Conservation (phyloP, 2,888 invertebrate genomes). For the Acanthosoma haemorrhoidale region DNA sequence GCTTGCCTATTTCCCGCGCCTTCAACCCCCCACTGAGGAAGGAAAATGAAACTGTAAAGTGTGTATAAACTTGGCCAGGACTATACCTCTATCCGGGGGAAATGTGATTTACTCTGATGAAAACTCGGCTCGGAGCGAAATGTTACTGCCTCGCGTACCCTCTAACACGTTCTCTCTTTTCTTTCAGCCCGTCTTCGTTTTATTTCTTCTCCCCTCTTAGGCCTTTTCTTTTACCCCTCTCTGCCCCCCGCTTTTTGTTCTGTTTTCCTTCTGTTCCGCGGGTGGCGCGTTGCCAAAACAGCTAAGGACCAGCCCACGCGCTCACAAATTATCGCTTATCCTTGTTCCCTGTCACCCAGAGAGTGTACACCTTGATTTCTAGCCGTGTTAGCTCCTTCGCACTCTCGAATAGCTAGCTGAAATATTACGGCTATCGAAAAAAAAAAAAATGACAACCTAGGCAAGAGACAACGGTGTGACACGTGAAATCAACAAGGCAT, state of each 20-base stretch:
- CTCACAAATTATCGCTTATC: slow-evolving; percentile 8
- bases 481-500: no score
- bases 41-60: slow-evolving; percentile 10
- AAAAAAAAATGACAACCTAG: no score
- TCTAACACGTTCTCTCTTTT: slow-evolving; percentile 7
- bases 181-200: slow-evolving; percentile 12
- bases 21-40: neutral
- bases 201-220: slow-evolving; percentile 14
- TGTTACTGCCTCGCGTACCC: neutral
- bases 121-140: slow-evolving; percentile 1
- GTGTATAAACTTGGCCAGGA: slow-evolving; percentile 10
- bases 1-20: neutral
- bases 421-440: neutral
- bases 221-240: slow-evolving; percentile 12
- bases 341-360: neutral
- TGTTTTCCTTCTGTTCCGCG: slow-evolving; percentile 14
- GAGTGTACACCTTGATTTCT: slow-evolving; percentile 13
- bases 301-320: neutral
- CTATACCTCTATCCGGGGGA: neutral
- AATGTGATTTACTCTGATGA: slow-evolving; percentile 14
- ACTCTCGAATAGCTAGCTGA: neutral
- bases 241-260: neutral
- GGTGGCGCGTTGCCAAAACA: neutral
- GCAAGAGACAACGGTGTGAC: no score
- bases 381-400: slow-evolving; percentile 5